Conservation (phyloP, 2,113 vertebrate species). For the Oryzias woworae region DNA sequence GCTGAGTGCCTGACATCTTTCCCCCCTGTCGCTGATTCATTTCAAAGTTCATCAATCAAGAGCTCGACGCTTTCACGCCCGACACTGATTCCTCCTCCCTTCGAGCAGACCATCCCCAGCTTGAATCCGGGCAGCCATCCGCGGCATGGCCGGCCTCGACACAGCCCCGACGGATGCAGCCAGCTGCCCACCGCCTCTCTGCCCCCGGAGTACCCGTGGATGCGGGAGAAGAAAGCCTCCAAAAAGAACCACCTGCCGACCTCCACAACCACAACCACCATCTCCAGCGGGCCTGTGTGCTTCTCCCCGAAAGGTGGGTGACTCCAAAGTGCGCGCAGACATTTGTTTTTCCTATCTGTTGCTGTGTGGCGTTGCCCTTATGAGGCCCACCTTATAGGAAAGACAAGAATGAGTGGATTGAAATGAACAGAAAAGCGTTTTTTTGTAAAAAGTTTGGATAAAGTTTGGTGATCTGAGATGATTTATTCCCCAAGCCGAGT, state of each 20-base stretch:
- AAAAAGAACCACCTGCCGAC: conserved; percentile 89
- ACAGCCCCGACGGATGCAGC: conserved; percentile 91
- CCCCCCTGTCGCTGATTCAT: conserved; percentile 99
- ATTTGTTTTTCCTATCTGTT: conserved; percentile 34
- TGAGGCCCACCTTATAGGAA: conserved; percentile 13
- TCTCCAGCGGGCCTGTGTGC: conserved; percentile 86
- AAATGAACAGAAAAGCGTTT: conserved; percentile 43
- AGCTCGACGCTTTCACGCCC: conserved; percentile 99
- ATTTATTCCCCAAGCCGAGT: conserved; percentile 90
- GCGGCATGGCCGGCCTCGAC: conserved; percentile 95
- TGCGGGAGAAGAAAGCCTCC: conserved; percentile 98
- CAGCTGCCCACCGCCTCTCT: conserved; percentile 89
- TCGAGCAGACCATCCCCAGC: conserved; percentile 99
- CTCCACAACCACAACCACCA: conserved; percentile 72
- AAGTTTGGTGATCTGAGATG: conserved; percentile 81
- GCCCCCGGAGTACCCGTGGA: conserved; percentile 98
- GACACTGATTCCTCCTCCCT: conserved; percentile 99
- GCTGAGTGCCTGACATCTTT: conserved; percentile 99
- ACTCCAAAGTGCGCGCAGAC: conserved; percentile 1
- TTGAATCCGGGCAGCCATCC: conserved; percentile 97
- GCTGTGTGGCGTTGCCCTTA: conserved; percentile 16
- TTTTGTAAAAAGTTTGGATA: conserved; percentile 71
- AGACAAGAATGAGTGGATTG: conserved; percentile 11
- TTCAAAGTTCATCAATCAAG: conserved; percentile 99
- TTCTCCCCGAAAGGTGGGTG: conserved; percentile 94